These are phyloP conservation scores for Xiphias gladius DNA, from an alignment of 2,113 vertebrate genomes.

Conservation along the genomic window DNA sequence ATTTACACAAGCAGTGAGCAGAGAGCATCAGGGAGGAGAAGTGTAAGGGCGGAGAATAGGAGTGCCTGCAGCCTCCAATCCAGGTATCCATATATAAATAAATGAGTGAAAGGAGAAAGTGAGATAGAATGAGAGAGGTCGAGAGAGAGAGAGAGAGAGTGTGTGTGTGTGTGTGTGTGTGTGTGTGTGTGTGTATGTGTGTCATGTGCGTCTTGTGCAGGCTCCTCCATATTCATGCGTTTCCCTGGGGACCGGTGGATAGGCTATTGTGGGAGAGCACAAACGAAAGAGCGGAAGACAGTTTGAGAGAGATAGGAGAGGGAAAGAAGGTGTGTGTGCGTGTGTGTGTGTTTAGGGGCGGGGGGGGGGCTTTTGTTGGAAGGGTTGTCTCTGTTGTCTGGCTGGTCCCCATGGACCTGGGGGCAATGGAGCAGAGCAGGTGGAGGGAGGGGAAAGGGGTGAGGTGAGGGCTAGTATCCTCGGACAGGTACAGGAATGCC, in stretches of 20 bases:
- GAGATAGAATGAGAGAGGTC: conserved; percentile 22
- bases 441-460: conserved; percentile 47
- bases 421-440: conserved; percentile 67
- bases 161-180: conserved; percentile 23
- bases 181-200: conserved; percentile 51
- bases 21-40: conserved; percentile 47
- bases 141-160: conserved; percentile 14
- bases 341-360: conserved; percentile 37
- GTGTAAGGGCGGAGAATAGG: conserved; percentile 66
- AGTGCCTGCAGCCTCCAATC: conserved; percentile 73
- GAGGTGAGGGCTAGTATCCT: conserved; percentile 61
- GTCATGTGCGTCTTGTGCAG: conserved; percentile 76
- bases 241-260: conserved; percentile 78
- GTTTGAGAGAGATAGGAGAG: conserved; percentile 39
- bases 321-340: conserved; percentile 23
- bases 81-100: conserved; percentile 81
- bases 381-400: conserved; percentile 69
- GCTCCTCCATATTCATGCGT: conserved; percentile 84
- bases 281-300: conserved; percentile 65
- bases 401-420: conserved; percentile 62
- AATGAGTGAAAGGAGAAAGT: conserved; percentile 70
- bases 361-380: conserved; percentile 63
- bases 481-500: conserved; percentile 78
- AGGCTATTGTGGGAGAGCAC: conserved; percentile 77
- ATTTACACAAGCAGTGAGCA: conserved; percentile 54